Conservation (phyloP, 30 jellyfish, hydroid and myxozoan genomes). For the Calvadosia cruxmelitensis region DNA sequence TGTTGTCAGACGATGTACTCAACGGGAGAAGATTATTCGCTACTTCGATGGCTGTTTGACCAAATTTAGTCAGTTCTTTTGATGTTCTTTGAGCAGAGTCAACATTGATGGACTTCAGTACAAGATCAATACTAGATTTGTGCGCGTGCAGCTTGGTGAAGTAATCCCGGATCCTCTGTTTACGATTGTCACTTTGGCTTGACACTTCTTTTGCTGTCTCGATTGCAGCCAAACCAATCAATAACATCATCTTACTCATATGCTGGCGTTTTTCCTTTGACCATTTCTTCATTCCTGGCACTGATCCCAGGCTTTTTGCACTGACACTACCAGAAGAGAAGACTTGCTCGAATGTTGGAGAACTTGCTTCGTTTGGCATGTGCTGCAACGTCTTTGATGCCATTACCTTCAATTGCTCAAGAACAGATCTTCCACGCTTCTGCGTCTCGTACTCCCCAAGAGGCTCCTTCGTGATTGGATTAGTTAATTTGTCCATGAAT, state of each 20-base stretch:
- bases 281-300: neutral
- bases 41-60: slow-evolving; percentile 36
- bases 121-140: neutral
- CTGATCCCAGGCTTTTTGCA: neutral
- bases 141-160: neutral
- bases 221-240: neutral
- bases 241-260: neutral
- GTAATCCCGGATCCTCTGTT: neutral
- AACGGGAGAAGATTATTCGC: neutral
- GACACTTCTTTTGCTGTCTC: neutral
- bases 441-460: too few relatives aligned
- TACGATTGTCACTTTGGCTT: neutral
- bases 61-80: slow-evolving; percentile 18
- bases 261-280: neutral
- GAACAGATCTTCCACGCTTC: neutral
- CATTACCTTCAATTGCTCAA: neutral
- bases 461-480: too few relatives aligned
- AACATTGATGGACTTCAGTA: neutral
- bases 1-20: too few relatives aligned
- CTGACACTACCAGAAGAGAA: neutral
- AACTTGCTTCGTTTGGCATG: neutral
- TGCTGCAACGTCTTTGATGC: neutral
- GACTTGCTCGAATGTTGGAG: neutral
- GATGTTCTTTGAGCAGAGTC: slow-evolving; percentile 17
- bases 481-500: too few relatives aligned